phyloP scores from a whole-genome alignment of 2,888 invertebrate species.

The Hoplodrina blanda region DNA sequence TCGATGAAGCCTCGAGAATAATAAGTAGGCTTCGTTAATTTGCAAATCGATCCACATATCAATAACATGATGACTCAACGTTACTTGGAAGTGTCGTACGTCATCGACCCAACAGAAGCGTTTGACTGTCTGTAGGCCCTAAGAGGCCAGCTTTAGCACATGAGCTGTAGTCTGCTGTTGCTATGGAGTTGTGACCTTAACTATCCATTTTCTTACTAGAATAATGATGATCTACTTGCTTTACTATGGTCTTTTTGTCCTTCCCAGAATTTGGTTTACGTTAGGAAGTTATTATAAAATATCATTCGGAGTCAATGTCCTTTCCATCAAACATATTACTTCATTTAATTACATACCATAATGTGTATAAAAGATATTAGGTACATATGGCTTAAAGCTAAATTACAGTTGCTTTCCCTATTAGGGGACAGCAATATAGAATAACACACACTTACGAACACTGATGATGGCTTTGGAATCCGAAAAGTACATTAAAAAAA shows the following conservation, averaged over 20 bases:
- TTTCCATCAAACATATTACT: not conserved
- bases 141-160: slow-evolving; percentile 15
- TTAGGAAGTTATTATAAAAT: not conserved
- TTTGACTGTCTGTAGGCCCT: slow-evolving; percentile 15
- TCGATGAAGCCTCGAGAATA: slow-evolving; percentile 16
- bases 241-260: not conserved
- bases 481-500: no score
- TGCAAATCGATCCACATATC: slow-evolving; percentile 47
- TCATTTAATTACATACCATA: no score
- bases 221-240: not conserved
- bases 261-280: not conserved
- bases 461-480: not conserved
- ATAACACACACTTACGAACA: no score
- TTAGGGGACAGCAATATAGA: no score
- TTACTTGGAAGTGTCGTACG: slow-evolving; percentile 44
- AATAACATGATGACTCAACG: slow-evolving; percentile 49
- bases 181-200: slow-evolving; percentile 10
- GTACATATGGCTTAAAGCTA: no score
- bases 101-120: slow-evolving; percentile 48
- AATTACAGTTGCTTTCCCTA: no score
- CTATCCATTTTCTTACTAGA: slow-evolving; percentile 9
- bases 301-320: not conserved
- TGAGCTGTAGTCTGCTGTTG: slow-evolving; percentile 4
- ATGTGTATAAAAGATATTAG: no score
- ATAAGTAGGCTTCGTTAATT: slow-evolving; percentile 34